Evolutionary conservation across 2,113 vertebrate genomes (phyloP).

Genomic region (Paralichthys olivaceus): DNA sequence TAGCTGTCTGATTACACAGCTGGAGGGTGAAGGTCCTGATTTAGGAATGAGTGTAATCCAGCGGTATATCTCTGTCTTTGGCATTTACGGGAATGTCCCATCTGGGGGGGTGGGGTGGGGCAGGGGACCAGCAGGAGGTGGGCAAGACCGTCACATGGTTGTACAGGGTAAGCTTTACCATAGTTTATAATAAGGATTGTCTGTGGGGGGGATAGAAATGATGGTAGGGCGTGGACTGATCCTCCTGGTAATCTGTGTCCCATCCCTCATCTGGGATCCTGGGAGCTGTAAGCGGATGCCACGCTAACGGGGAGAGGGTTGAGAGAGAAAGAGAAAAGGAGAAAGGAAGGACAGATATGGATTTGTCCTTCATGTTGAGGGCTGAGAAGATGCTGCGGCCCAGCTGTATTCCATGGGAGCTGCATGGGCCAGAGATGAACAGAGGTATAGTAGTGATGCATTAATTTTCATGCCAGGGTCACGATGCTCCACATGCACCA

Average conservation of each 20-base stretch:
- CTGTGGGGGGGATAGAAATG: conserved; percentile 28
- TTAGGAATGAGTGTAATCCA: conserved; percentile 46
- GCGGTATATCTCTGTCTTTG: conserved; percentile 35
- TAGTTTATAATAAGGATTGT: conserved; percentile 17
- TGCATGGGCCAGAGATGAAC: conserved; percentile 34
- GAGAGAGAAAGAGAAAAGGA: conserved; percentile 12
- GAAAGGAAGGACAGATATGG: conserved; percentile 34
- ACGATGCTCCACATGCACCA: conserved; percentile 21
- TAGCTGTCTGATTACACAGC: conserved; percentile 60
- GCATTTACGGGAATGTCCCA: conserved; percentile 40
- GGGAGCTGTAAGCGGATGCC: conserved; percentile 28
- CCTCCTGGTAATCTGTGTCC: conserved; percentile 49
- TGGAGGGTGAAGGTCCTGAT: conserved; percentile 44
- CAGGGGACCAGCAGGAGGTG: conserved; percentile 45
- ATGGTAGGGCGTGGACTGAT: conserved; percentile 49
- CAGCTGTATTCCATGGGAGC: conserved; percentile 70
- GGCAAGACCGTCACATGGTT: conserved; percentile 29
- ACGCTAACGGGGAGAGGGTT: conserved; percentile 11
- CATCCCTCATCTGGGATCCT: conserved; percentile 43
- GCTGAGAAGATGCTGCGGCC: conserved; percentile 60
- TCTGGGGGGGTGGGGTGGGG: conserved; percentile 32
- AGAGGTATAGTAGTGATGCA: conserved; percentile 58
- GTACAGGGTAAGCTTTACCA: conserved; percentile 21
- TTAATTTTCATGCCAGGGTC: conserved; percentile 24
- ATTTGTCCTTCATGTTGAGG: conserved; percentile 46